Conservation (phyloP, 2,113 vertebrate genomes). For the Tyrannus savana region DNA sequence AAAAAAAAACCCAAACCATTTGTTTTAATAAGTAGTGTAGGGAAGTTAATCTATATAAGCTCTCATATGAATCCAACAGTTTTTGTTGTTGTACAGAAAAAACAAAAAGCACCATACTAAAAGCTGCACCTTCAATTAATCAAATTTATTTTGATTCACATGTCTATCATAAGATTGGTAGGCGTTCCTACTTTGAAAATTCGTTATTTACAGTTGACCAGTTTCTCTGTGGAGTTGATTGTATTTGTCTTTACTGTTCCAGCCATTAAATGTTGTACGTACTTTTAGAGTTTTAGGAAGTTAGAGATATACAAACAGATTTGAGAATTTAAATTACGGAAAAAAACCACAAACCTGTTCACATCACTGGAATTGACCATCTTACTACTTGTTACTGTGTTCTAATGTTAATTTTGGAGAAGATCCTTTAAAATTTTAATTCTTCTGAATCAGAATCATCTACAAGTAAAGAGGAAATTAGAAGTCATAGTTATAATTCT, state of each 20-base stretch:
- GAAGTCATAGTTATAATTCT: neutral
- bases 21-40: neutral
- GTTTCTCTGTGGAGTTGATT: neutral
- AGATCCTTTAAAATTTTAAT: neutral
- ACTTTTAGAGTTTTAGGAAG: neutral
- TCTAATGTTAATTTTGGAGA: neutral
- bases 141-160: neutral
- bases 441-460: neutral
- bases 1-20: neutral
- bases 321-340: neutral
- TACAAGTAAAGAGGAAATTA: neutral
- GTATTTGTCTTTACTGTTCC: neutral
- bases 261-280: neutral
- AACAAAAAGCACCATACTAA: neutral
- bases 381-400: neutral
- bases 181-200: neutral
- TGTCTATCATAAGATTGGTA: neutral
- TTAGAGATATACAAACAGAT: neutral
- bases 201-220: neutral
- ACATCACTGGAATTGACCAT: neutral
- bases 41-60: neutral
- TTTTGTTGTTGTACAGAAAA: neutral
- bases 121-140: neutral
- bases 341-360: neutral
- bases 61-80: neutral